Base-by-base conservation (phyloP, 2,797 vertebrate genomes). In the Sphaeramia orbicularis region DNA sequence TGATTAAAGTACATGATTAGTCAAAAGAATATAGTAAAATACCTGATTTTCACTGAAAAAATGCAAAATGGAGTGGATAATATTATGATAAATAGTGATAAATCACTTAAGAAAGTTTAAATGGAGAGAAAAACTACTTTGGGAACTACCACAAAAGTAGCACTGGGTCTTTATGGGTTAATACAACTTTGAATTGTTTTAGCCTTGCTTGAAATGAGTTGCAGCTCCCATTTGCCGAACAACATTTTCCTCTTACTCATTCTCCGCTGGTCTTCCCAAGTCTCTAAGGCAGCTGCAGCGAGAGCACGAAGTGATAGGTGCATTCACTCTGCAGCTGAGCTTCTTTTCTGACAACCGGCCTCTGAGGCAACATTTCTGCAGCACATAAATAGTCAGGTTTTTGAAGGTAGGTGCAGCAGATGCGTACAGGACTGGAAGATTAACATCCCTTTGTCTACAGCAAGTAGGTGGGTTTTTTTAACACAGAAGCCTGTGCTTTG, bases 341-440 rank as follows among this genome's bases (percentile, higher is more conserved):
- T 69, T 63, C 27, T 51, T 21, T 41, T 38, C 47, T 64, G 41
- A 67, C 51, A 78, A 60, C 24, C 21, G 47, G 49, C 64, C 67
- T 76, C 50, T 55, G 57, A 21, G 53, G 61, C 54, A 65, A 65
- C 47, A 69, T 75, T 70, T 78, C 36, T 71, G 10, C 19, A 42
- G 10, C 27, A 36, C 19, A 43, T 30, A 72, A 47, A 27, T 55
- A 58, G 55, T 60, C 0, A 32, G 49, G 60, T 47, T 58, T 68
- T 59, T 69, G 38, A 76, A 60, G 55, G 16, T 45, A 48, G 73
- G 54, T 65, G 56, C 42, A 65, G 74, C 69, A 82, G 69, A 76
- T 78, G 76, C 76, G 71, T 32, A 43, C 51, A 49, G 16, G 51
- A 61, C 50, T 4, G 4, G 0, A 49, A 62, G 48, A 65, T 68